Evolutionary conservation across 2,888 invertebrate species (phyloP), one percentile per base, ranked within the genome.

Genomic region (Alitta virens): DNA sequence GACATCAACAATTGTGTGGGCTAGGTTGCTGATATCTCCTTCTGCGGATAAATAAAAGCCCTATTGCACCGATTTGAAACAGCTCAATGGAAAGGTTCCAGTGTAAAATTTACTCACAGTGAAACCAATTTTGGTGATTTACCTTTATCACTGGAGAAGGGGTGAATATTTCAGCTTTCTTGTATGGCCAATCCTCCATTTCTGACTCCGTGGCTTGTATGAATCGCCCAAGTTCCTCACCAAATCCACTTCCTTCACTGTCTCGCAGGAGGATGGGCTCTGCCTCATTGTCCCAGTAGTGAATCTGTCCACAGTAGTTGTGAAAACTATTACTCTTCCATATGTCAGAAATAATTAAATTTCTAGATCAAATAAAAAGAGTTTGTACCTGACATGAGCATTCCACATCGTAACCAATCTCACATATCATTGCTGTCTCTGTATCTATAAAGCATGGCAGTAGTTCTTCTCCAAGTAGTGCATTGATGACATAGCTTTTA

Each of bases 121-220:
- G n/a, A n/a, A n/a, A n/a, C n/a, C n/a, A n/a, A n/a, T n/a, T n/a
- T n/a, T n/a, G n/a, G n/a, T n/a, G n/a, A 46, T 18, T 40, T 23
- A 59, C 59, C 59, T 51, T 23, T 5, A 59, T 46, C 24, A 50
- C 49, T 21, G 49, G 49, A n/a, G 52, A 25, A 7, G 50, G 59
- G 2, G 51, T 51, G 38, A 51, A 49, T 5, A 59, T 51, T 40
- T 59, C 59, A 23, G 59, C 59, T 40, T 51, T 59, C 24, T 51
- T 46, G 52, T 59, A 59, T 2, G 59, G 59, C 59, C 59, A 59
- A 24, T 59, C 59, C 3, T 46, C 59, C 51, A 26, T 49, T 24
- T 59, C 59, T n/a, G 49, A 27, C 38, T 50, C 51, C 1, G 59
- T 49, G 16, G 59, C 59, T 16, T 49, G 49, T n/a, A 59, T 26